These are phyloP conservation scores for Oncorhynchus tshawytscha DNA, from an alignment of 2,113 vertebrate species.

Conservation along the genomic window DNA sequence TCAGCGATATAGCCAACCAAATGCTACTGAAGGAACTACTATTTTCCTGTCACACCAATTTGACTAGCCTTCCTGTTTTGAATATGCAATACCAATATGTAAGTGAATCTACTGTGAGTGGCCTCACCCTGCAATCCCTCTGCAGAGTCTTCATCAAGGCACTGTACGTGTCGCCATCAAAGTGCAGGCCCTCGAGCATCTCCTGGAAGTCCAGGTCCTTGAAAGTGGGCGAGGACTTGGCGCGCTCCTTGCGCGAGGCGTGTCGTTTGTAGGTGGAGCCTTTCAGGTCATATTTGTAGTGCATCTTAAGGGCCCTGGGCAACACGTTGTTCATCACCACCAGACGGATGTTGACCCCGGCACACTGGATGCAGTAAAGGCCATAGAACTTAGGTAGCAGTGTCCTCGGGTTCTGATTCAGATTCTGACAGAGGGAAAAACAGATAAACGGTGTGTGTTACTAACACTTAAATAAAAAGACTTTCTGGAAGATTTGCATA, in stretches of 20 bases:
- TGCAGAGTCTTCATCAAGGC: constrained; percentile 95
- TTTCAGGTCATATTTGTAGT: constrained; percentile 94
- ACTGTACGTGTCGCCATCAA: constrained; percentile 86
- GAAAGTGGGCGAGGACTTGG: constrained; percentile 86
- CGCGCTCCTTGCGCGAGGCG: constrained; percentile 87
- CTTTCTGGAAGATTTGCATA: not conserved
- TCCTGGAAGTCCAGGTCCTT: constrained; percentile 98
- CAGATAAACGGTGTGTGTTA: not conserved
- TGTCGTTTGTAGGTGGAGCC: constrained; percentile 91
- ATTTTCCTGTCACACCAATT: not conserved
- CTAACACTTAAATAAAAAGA: not conserved
- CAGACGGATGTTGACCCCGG: constrained; percentile 85
- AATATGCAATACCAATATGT: not conserved
- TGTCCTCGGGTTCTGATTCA: constrained; percentile 95
- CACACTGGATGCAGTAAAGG: constrained; percentile 90
- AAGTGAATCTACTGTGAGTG: not conserved
- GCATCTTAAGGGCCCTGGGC: constrained; percentile 87
- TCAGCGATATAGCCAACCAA: not conserved
- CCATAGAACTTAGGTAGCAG: constrained; percentile 96
- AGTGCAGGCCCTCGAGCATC: constrained; percentile 88
- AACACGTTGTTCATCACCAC: constrained; percentile 98
- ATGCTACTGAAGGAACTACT: not conserved
- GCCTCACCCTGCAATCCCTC: constrained; percentile 89
- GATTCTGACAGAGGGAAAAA: constrained; percentile 77
- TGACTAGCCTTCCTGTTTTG: not conserved